Conservation (phyloP, 1,140 invertebrate genomes). For the Caerostris extrusa region DNA sequence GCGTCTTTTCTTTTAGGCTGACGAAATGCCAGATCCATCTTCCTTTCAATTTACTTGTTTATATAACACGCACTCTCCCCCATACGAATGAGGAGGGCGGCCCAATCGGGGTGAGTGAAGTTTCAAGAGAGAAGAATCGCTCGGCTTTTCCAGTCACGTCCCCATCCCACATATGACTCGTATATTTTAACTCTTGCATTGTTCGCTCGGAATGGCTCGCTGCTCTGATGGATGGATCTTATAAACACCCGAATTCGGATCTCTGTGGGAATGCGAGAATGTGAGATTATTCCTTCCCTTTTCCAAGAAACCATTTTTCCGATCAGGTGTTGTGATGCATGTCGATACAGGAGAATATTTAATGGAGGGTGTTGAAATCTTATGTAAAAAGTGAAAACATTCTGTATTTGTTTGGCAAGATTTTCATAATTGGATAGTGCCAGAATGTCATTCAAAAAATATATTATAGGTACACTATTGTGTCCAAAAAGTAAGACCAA, state of each 20-base stretch:
- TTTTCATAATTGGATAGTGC: no score
- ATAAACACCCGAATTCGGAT: constrained; percentile 36
- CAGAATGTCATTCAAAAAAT: no score
- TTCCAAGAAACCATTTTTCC: no score
- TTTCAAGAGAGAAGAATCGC: neutral
- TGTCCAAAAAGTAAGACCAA: no score
- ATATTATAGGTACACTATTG: no score
- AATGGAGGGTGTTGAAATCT: no score
- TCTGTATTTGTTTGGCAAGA: no score
- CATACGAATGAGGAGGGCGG: constrained; percentile 12
- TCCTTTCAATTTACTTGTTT: constrained; percentile 42
- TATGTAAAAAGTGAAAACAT: no score
- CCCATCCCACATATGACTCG: constrained; percentile 31
- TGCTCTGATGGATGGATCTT: constrained; percentile 25
- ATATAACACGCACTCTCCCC: constrained; percentile 4
- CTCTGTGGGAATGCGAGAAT: no score
- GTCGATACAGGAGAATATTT: no score
- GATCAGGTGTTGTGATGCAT: no score
- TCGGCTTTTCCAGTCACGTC: constrained; percentile 31
- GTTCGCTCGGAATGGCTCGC: neutral
- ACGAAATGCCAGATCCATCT: constrained; percentile 19
- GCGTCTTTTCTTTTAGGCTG: neutral
- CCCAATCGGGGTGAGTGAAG: constrained; percentile 24
- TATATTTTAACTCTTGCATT: constrained; percentile 32
- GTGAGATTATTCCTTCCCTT: no score